phyloP scores from a whole-genome alignment of 2,797 vertebrate genomes.

The Pangasius mekongensis region DNA sequence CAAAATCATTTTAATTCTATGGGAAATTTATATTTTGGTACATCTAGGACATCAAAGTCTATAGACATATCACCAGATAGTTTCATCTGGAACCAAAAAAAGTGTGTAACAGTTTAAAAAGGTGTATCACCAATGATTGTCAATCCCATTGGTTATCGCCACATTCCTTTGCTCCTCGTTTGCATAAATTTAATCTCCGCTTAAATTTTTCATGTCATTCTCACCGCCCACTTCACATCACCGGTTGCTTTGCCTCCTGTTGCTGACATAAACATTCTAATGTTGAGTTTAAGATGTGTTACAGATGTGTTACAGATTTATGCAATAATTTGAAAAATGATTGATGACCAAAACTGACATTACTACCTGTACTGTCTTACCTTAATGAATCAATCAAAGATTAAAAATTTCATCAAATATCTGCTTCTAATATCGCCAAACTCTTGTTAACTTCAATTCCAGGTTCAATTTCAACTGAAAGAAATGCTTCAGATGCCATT shows the following conservation, averaged over 20 bases:
- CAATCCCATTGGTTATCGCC: no score
- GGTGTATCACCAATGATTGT: no score
- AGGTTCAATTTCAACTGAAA: slow-evolving; percentile 1
- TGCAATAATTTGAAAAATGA: neutral
- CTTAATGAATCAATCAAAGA: neutral
- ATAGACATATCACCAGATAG: neutral
- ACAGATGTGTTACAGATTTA: neutral
- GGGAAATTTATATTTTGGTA: no score
- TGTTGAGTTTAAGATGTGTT: no score
- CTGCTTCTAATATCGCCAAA: neutral
- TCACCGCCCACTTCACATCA: no score
- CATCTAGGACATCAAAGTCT: neutral
- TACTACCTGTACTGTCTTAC: neutral
- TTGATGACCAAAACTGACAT: neutral
- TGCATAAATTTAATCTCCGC: neutral
- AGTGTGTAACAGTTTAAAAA: no score
- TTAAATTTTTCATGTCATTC: no score
- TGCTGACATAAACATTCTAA: no score
- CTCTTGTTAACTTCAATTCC: neutral
- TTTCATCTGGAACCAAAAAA: no score
- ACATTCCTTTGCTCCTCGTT: neutral
- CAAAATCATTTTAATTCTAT: neutral
- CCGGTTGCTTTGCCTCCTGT: no score
- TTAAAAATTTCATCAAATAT: neutral
- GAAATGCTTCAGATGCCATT: slow-evolving; percentile 37